These are phyloP conservation scores for Prunella fulvescens DNA, from an alignment of 2,113 vertebrate genomes.

Conservation along the genomic window DNA sequence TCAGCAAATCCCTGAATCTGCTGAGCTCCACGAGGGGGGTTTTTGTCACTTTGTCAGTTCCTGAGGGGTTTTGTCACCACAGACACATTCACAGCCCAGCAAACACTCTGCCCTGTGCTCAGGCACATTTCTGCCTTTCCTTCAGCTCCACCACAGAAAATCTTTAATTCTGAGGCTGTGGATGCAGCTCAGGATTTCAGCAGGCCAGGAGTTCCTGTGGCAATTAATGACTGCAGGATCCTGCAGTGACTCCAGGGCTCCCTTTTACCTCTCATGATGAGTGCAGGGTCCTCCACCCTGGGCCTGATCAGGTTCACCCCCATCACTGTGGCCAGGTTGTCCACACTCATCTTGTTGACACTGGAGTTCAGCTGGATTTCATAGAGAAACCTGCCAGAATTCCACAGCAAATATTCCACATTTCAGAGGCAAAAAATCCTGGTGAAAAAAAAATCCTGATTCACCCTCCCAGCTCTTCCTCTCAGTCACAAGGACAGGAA, in stretches of 20 bases:
- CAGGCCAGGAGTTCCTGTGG: neutral
- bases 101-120: neutral
- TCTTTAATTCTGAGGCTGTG: neutral
- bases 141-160: neutral
- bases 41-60: neutral
- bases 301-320: slow-evolving; percentile 94
- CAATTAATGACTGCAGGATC: too few relatives aligned
- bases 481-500: neutral
- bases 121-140: neutral
- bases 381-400: slow-evolving; percentile 83
- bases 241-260: neutral
- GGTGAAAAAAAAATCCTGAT: neutral
- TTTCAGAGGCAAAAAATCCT: neutral
- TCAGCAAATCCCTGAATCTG: neutral
- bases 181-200: neutral
- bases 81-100: neutral
- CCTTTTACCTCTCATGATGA: slow-evolving; percentile 89
- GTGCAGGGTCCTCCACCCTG: slow-evolving; percentile 87
- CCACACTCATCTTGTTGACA: slow-evolving; percentile 96
- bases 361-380: slow-evolving; percentile 87
- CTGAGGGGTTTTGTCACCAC: neutral
- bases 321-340: slow-evolving; percentile 95
- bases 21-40: neutral
- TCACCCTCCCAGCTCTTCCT: neutral
- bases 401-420: neutral